These are phyloP conservation scores for Meganola albula DNA, from an alignment of 2,888 invertebrate genomes.

Conservation along the genomic window DNA sequence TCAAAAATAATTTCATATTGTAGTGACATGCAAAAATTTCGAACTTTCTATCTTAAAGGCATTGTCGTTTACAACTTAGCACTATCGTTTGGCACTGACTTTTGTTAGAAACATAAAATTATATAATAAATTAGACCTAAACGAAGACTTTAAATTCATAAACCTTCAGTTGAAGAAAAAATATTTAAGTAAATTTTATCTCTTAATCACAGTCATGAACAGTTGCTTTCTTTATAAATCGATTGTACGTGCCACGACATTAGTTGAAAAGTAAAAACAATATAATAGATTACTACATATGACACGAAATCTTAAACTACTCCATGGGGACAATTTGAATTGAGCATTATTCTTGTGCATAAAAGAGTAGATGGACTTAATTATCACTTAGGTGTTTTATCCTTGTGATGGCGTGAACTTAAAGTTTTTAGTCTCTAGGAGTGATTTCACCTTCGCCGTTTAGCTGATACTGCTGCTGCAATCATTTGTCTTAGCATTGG, in stretches of 20 bases:
- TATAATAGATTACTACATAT: constrained; percentile 65
- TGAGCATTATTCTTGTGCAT: constrained; percentile 76
- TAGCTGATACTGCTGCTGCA: constrained; percentile 85
- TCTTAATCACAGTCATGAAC: constrained; percentile 71
- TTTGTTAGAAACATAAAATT: constrained; percentile 51
- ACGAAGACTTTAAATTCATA: constrained; percentile 50
- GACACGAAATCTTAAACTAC: constrained; percentile 76
- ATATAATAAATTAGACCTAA: constrained; percentile 56
- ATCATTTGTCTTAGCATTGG: constrained; percentile 95
- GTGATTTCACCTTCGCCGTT: constrained; percentile 82
- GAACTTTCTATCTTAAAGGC: constrained; percentile 62
- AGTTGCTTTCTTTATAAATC: constrained; percentile 53
- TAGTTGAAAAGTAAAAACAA: constrained; percentile 53
- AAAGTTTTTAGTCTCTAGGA: constrained; percentile 33
- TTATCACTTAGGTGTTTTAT: constrained; percentile 57
- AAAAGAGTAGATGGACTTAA: constrained; percentile 63
- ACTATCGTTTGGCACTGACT: constrained; percentile 75
- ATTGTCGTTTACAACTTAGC: constrained; percentile 71
- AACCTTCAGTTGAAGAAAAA: constrained; percentile 53
- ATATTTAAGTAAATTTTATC: constrained; percentile 49
- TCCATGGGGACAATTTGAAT: constrained; percentile 73
- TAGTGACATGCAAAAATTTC: constrained; percentile 54
- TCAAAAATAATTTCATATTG: constrained; percentile 44
- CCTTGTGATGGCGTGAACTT: constrained; percentile 55
- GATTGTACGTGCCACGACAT: constrained; percentile 67